Conservation (phyloP, 2,888 invertebrate genomes). For the Epirrhoe alternata region DNA sequence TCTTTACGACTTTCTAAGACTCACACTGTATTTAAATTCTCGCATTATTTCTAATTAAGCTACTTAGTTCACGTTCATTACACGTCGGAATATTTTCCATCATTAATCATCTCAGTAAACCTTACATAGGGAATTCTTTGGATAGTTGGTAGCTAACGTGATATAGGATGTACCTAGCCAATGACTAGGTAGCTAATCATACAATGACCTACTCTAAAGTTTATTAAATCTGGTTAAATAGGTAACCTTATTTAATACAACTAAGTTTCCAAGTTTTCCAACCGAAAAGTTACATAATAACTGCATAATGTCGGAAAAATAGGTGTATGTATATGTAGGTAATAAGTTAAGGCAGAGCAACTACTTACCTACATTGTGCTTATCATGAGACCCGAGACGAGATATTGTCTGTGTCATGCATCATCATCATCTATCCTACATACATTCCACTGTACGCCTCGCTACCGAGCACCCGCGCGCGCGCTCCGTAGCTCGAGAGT, state of each 20-base stretch:
- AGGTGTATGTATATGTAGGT: neutral
- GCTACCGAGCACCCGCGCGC: too few species aligned
- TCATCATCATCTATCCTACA: too few species aligned
- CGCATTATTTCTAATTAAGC: slow-evolving; percentile 27
- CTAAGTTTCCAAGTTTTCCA: too few species aligned
- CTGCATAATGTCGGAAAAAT: too few species aligned
- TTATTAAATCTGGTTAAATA: too few species aligned
- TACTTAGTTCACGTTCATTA: slow-evolving; percentile 27
- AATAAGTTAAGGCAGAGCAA: neutral
- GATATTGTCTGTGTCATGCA: slow-evolving; percentile 21
- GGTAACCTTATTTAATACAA: too few species aligned
- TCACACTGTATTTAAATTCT: slow-evolving; percentile 17
- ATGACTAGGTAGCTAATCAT: too few species aligned
- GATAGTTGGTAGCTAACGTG: slow-evolving; percentile 20
- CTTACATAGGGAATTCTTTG: slow-evolving; percentile 33
- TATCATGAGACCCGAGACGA: slow-evolving; percentile 8
- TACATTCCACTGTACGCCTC: too few species aligned
- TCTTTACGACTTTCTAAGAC: slow-evolving; percentile 35
- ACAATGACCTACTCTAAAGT: too few species aligned
- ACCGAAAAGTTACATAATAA: too few species aligned
- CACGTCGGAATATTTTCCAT: slow-evolving; percentile 18
- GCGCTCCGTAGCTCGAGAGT: too few species aligned
- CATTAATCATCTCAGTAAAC: slow-evolving; percentile 33
- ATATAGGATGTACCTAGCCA: neutral
- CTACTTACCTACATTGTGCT: slow-evolving; percentile 15